Base-by-base conservation (phyloP, 2,113 vertebrate species). In the Manacus vitellinus region DNA sequence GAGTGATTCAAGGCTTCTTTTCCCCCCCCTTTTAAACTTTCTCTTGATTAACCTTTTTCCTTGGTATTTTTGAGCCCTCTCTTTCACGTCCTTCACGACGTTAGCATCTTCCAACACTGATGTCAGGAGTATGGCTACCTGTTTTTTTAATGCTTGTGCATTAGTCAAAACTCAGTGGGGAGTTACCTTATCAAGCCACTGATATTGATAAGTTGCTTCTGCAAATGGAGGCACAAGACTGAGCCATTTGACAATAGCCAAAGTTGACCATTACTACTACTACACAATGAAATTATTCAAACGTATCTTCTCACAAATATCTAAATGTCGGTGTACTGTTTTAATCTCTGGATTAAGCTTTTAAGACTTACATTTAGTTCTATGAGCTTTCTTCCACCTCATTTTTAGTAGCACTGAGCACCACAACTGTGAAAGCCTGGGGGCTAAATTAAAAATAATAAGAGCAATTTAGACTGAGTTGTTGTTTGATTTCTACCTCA, bases 31-130 rank as follows among this genome's bases (percentile, higher is more conserved):
- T 61, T 79, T 46, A 76, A 95, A 93, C 75, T 79, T 88, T 52
- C 71, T 54, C 21, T 59, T n/a, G 18, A 33, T 97, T 97, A 97
- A 94, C 82, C 35, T 92, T 93, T 97, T 95, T 74, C 46, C 72
- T 85, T n/a, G 19, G 5, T 82, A 83, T 92, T 92, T 97, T 68
- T 93, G 73, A 66, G 63, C 25, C 55, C 33, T 54, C 28, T 85
- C 76, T 82, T 87, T 77, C 72, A 94, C 84, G 28, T 87, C 49
- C 49, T 61, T 51, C 49, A 91, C 49, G 25, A 77, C 74, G 43
- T 37, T 52, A 33, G 41, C 19, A 14, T 22, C n/a, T 61, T 47
- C 37, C 8, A 4, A 33, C 24, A 76, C 1, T 3, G 19, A 75
- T 87, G 25, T 49, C 15, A 65, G 25, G 13, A 61, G 54, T 28